Base-by-base conservation (phyloP, 37 sponge, comb jelly and placozoan genomes). In the Beroe ovata region DNA sequence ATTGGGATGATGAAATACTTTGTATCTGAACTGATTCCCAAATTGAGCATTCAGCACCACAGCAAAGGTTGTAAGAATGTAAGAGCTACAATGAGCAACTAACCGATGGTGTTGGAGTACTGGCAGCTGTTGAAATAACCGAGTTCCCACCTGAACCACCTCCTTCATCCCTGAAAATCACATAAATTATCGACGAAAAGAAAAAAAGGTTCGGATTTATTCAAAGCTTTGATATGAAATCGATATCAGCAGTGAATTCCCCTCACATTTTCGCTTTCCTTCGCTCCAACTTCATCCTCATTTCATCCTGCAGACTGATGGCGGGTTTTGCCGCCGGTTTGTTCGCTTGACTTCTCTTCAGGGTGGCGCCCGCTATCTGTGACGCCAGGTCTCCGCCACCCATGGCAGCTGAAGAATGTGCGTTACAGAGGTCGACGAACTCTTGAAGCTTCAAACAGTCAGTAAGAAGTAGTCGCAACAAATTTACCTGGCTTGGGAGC, bases 291-390 rank as follows among this genome's bases (percentile, higher is more conserved):
- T 77, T 77, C 28, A 77, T 11, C 54, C 84, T 37, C 84, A 77
- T 77, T 36, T 77, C 84, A 40, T 77, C 84, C 21, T 77, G 84
- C 38, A 77, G 54, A 42, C 84, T 77, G 11, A 77, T 30, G 54
- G 84, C 84, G 1, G 84, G 84, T 40, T 77, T 77, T 2, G 84
- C 54, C 2, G 84, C 47, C 1, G 84, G 84, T 77, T 36, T 77
- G 41, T 40, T 16, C 22, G 63, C 21, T 25, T 61, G 22, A 26
- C 22, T 61, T 18, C 25, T 30, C 36, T 66, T 66, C 36, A 66
- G 25, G 4, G 84, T 77, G 26, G 84, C 84, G 2, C 84, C 84
- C 4, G 84, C 84, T 11, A 77, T 23, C 38, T 77, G 84, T 0
- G 84, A 11, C 11, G 84, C 84, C 25, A 77, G 28, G 25, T 77